Conservation (phyloP, 1,140 invertebrate species). For the Brachystomella parvula region DNA sequence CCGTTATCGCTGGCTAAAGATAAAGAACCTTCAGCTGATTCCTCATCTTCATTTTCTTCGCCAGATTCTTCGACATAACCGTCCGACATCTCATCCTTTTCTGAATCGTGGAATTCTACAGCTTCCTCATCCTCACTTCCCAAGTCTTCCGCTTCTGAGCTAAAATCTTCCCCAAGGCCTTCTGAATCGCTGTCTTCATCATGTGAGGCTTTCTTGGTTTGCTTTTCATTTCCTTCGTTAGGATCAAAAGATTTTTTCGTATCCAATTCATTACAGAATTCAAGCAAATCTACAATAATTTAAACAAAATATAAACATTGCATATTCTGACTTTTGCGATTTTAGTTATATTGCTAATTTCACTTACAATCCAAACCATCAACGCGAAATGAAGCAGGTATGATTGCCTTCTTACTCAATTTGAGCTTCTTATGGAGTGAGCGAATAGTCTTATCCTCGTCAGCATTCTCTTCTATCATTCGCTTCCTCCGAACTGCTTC, state of each 20-base stretch:
- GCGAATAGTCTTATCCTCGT: slow-evolving; percentile 71
- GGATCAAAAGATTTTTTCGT: slow-evolving; percentile 50
- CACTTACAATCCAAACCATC: slow-evolving; percentile 86
- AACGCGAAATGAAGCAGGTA: slow-evolving; percentile 65
- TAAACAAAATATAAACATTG: slow-evolving; percentile 25
- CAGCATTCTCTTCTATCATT: slow-evolving; percentile 59
- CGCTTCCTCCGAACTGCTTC: slow-evolving; percentile 54
- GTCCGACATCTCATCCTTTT: slow-evolving; percentile 22
- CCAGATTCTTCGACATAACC: slow-evolving; percentile 38
- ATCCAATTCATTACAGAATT: slow-evolving; percentile 57
- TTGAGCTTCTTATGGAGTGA: slow-evolving; percentile 74
- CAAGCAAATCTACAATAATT: slow-evolving; percentile 56
- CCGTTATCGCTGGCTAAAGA: slow-evolving; percentile 39
- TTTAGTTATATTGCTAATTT: slow-evolving; percentile 39
- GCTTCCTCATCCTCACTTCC: slow-evolving; percentile 31
- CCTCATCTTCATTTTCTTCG: slow-evolving; percentile 36
- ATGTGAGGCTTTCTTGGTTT: too few species aligned
- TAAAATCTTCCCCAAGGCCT: not conserved
- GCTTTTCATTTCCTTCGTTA: slow-evolving; percentile 20
- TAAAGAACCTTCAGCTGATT: too few species aligned
- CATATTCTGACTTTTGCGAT: slow-evolving; percentile 12
- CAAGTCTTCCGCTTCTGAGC: slow-evolving; percentile 22
- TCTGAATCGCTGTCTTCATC: slow-evolving; percentile 17
- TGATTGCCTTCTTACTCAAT: slow-evolving; percentile 65
- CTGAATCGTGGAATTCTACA: slow-evolving; percentile 27